Base-by-base conservation (phyloP, 2,113 vertebrate species). In the Toxostoma redivivum region DNA sequence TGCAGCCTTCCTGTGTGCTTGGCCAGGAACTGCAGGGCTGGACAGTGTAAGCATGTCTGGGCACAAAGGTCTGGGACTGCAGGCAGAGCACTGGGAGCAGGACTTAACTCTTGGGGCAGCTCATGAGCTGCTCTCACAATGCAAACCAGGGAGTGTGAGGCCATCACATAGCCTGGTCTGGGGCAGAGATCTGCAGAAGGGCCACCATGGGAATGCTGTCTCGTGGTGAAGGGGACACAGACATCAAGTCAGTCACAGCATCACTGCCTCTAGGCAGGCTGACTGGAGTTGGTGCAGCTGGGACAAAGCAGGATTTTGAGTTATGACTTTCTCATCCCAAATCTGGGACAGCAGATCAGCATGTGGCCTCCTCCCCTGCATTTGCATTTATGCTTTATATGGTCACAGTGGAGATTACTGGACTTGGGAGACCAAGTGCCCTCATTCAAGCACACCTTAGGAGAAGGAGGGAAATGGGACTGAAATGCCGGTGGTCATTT, bases 171-270 rank as follows among this genome's bases (percentile, higher is more conserved):
- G 47, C 60, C 22, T 0, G 0, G 7, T n/a, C 33, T 51, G 56
- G 48, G n/a, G 40, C 44, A 79, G 48, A 53, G 65, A 37, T 23
- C 44, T 35, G 40, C 57, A 67, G 45, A 60, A 79, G 11, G 80
- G 11, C 51, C 22, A 31, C n/a, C 27, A 25, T 7, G 28, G 69
- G 57, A 67, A 67, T n/a, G 28, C 21, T 64, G 21, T 73, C 17
- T 30, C 0, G 0, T 61, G 31, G 25, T 14, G 18, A 65, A 57
- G 14, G 28, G 31, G 40, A 73, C 30, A n/a, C 3, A 7, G 28
- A 21, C 40, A 37, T 64, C 11, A 1, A 37, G 35, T 40, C 2
- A 7, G 78, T 45, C n/a, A 11, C 1, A 2, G 61, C 44, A 64
- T 69, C 24, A 5, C 15, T 31, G 35, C 35, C 38, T 74, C 51